Evolutionary conservation across 2,888 invertebrate genomes (phyloP).

Genomic region (Quadriops clusia): DNA sequence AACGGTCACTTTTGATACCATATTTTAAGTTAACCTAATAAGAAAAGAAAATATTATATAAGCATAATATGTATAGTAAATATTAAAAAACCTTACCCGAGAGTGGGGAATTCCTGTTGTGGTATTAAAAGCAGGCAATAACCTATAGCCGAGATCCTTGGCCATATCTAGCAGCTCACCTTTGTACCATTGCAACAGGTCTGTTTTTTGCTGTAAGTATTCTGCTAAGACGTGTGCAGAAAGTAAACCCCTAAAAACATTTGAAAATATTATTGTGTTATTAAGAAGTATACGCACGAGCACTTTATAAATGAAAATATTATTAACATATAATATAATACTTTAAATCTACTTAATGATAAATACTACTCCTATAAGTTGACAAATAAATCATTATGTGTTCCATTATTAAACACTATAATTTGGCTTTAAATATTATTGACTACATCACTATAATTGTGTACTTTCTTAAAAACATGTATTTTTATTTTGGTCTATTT

Average conservation of each 20-base stretch:
- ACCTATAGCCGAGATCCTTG: slow-evolving; percentile 79
- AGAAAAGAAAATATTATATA: neutral
- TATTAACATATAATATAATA: too few species aligned
- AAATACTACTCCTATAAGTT: too few species aligned
- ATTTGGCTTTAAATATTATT: too few species aligned
- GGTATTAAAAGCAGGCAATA: slow-evolving; percentile 97
- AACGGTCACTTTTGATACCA: slow-evolving; percentile 65
- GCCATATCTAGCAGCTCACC: slow-evolving; percentile 84
- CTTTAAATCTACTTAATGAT: too few species aligned
- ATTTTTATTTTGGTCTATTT: too few species aligned
- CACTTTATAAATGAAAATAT: too few species aligned
- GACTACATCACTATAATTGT: too few species aligned
- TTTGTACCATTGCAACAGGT: slow-evolving; percentile 70
- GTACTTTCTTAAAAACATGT: too few species aligned
- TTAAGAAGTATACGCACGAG: neutral
- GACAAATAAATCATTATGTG: too few species aligned
- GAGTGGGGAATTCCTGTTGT: slow-evolving; percentile 95
- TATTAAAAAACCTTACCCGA: slow-evolving; percentile 53
- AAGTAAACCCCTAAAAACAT: slow-evolving; percentile 60
- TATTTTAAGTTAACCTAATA: slow-evolving; percentile 64
- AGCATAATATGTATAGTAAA: too few species aligned
- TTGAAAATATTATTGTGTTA: too few species aligned
- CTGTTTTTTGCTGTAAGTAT: slow-evolving; percentile 63
- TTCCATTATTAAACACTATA: too few species aligned
- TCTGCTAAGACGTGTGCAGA: slow-evolving; percentile 86